Evolutionary conservation across 2,797 vertebrate genomes (phyloP), one percentile per base, ranked within the genome.

Genomic region (Poecilia picta): DNA sequence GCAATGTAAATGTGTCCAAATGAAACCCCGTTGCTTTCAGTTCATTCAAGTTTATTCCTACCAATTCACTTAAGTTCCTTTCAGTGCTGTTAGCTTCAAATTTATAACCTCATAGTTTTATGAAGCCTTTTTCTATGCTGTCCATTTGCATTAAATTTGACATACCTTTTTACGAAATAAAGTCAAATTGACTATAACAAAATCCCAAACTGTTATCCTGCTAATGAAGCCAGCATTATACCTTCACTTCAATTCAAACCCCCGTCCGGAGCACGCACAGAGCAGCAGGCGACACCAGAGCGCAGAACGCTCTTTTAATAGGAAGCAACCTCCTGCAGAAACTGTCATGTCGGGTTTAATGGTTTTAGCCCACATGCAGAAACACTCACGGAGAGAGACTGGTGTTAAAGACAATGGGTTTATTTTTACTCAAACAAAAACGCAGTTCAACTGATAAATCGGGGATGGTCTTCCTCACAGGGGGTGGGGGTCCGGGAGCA

Each of bases 291-390:
- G 39, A 70, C 39, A 43, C 10, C 39, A 25, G 66, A 43, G 39
- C 23, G 12, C 36, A 70, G 23, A 46, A n/a, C 5, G 1, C 43
- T 28, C 5, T 71, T 71, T 45, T 43, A 71, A 71, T 71, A 45
- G 43, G 68, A 71, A 45, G 41, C 31, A 46, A 31, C 74, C n/a
- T 64, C 59, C 57, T 47, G 59, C 75, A 76, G 45, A 46, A 62
- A 66, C 12, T n/a, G n/a, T n/a, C n/a, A n/a, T n/a, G n/a, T n/a
- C n/a, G n/a, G n/a, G n/a, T n/a, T n/a, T n/a, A n/a, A n/a, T n/a
- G n/a, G n/a, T n/a, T n/a, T n/a, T n/a, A n/a, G n/a, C n/a, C n/a
- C n/a, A n/a, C n/a, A n/a, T n/a, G n/a, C n/a, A n/a, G n/a, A n/a
- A n/a, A n/a, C n/a, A n/a, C n/a, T n/a, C n/a, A n/a, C n/a, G n/a